Conservation (phyloP, 2,888 invertebrate genomes). For the Phania funesta region DNA sequence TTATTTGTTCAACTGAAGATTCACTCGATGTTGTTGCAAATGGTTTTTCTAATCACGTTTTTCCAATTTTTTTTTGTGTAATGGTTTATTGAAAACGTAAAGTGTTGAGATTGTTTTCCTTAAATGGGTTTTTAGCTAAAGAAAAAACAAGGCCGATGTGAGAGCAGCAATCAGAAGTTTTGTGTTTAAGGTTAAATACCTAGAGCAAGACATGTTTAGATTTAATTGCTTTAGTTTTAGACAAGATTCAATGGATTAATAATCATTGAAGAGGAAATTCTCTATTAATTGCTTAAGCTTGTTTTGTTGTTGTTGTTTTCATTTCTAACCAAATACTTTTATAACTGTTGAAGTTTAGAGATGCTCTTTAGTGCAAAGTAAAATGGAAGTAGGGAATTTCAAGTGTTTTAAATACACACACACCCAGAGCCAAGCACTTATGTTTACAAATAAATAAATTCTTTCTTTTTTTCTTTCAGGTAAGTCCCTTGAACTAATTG, state of each 20-base stretch:
- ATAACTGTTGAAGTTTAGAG: constrained; percentile 22
- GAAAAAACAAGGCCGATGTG: background rate
- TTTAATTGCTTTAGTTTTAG: constrained; percentile 52
- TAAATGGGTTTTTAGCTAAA: constrained; percentile 28
- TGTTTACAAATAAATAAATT: constrained; percentile 23
- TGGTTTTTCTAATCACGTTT: constrained; percentile 66
- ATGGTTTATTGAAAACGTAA: constrained; percentile 17
- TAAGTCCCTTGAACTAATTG: background rate
- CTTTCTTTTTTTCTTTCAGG: constrained; percentile 15
- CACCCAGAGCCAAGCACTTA: no score
- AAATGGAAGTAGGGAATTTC: no score
- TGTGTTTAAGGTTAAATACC: constrained; percentile 16
- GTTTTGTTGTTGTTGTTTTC: background rate
- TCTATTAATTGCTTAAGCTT: constrained; percentile 30
- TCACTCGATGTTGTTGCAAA: constrained; percentile 42
- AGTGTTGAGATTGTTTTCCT: constrained; percentile 37
- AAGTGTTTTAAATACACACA: no score
- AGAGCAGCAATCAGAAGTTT: background rate
- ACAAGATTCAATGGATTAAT: constrained; percentile 49
- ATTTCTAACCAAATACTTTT: constrained; percentile 15
- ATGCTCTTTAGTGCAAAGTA: background rate
- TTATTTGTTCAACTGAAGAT: constrained; percentile 35
- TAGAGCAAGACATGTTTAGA: constrained; percentile 20
- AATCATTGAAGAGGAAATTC: constrained; percentile 38
- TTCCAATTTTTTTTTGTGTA: background rate